Conservation (phyloP, 2,888 invertebrate species). For the Panzeria rudis region DNA sequence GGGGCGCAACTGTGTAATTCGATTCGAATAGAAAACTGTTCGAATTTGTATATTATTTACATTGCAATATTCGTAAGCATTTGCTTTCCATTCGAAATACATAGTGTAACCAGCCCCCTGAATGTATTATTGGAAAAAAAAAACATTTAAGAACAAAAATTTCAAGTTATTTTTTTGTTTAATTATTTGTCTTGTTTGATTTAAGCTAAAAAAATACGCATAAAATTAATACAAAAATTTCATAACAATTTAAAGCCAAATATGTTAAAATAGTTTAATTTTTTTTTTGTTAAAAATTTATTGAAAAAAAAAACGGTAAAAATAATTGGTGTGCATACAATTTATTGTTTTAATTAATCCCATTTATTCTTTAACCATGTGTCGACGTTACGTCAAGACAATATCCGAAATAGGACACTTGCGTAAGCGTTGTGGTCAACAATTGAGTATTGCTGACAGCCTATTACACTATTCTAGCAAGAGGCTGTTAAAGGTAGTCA, state of each 20-base stretch:
- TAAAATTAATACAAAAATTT: conserved; percentile 15
- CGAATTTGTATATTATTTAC: too few species aligned
- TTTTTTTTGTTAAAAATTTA: conserved; percentile 48
- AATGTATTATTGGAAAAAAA: not conserved
- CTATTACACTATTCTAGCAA: too few species aligned
- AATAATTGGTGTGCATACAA: conserved; percentile 42
- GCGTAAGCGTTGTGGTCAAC: too few species aligned
- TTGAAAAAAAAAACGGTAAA: conserved; percentile 14
- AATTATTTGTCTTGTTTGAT: conserved; percentile 3
- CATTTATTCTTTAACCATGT: conserved; percentile 23
- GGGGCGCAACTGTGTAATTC: too few species aligned
- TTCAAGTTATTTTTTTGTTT: conserved; percentile 47
- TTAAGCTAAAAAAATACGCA: conserved; percentile 36
- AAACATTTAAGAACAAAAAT: conserved; percentile 19
- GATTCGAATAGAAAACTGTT: too few species aligned
- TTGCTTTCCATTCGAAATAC: too few species aligned
- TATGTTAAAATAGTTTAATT: conserved; percentile 68
- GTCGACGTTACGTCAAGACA: too few species aligned
- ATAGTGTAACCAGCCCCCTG: too few species aligned
- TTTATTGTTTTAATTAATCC: conserved; percentile 41
- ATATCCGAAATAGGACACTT: too few species aligned
- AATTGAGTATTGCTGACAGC: too few species aligned
- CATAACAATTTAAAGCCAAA: conserved; percentile 69
- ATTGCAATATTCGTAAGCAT: too few species aligned
- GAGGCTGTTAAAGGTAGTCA: too few species aligned